These are phyloP conservation scores for Drosophila imparisetae DNA, from an alignment of 2,888 invertebrate genomes.

Conservation along the genomic window DNA sequence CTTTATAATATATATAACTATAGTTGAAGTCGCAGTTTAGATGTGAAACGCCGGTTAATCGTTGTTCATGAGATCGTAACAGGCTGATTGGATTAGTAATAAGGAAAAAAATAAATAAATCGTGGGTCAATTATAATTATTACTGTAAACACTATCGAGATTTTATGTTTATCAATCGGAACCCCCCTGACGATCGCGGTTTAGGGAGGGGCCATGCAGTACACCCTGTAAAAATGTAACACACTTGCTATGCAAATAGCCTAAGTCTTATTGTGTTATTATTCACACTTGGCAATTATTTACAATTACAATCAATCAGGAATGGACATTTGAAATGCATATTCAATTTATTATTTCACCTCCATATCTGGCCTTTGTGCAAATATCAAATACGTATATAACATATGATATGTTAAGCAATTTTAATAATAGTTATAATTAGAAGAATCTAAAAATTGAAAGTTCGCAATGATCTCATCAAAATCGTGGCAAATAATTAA, in stretches of 20 bases:
- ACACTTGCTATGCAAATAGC: slow-evolving; percentile 4
- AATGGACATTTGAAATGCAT: slow-evolving; percentile 16
- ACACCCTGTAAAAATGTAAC: slow-evolving; percentile 6
- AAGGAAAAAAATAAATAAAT: neutral
- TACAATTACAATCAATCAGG: neutral
- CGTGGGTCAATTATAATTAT: slow-evolving; percentile 8
- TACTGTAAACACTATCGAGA: slow-evolving; percentile 4
- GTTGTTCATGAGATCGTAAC: slow-evolving; percentile 23
- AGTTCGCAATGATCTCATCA: slow-evolving; percentile 7
- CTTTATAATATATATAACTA: neutral
- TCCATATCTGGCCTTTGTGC: neutral
- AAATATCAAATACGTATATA: neutral
- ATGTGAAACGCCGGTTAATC: slow-evolving; percentile 27
- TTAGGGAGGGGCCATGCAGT: neutral
- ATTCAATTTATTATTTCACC: slow-evolving; percentile 16
- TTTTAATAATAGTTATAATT: neutral
- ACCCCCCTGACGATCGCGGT: neutral
- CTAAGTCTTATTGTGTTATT: neutral
- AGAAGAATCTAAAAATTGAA: neutral
- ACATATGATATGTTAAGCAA: neutral
- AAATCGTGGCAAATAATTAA: neutral
- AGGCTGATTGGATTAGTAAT: slow-evolving; percentile 25
- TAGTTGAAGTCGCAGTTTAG: neutral
- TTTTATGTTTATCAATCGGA: slow-evolving; percentile 3
- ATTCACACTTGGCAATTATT: slow-evolving; percentile 12